phyloP scores from a whole-genome alignment of 2,113 vertebrate species.

The Ochotona curzoniae region DNA sequence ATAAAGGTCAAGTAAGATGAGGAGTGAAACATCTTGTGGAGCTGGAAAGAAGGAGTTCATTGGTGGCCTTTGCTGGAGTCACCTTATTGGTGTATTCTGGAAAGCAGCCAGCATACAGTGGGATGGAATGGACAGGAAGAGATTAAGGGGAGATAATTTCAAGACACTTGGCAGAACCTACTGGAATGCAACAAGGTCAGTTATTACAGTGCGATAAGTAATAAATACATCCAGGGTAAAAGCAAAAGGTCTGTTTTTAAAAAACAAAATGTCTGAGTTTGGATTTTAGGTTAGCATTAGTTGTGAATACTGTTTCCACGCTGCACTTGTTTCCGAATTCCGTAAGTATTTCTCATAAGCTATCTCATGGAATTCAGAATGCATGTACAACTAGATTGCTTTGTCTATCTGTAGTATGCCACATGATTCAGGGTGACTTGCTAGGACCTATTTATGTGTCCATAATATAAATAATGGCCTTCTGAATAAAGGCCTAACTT shows the following conservation, averaged over 20 bases:
- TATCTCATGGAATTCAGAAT: constrained; percentile 7
- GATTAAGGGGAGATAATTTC: not conserved
- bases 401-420: not conserved
- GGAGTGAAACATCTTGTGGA: not conserved
- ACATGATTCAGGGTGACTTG: not conserved
- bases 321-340: constrained; percentile 2
- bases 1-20: constrained; percentile 64
- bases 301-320: not conserved
- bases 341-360: constrained; percentile 18
- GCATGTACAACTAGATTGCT: not conserved
- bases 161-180: constrained; percentile 22
- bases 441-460: not conserved
- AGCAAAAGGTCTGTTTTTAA: not conserved
- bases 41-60: not conserved
- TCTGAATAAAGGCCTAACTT: constrained; percentile 36
- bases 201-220: not conserved
- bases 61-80: not conserved
- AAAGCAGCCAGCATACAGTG: not conserved
- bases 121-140: not conserved
- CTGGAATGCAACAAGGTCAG: not conserved
- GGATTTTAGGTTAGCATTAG: not conserved
- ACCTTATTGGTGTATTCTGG: not conserved
- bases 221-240: not conserved
- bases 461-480: not conserved
- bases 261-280: not conserved